phyloP scores from a whole-genome alignment of 2,888 invertebrate genomes.

The Sesia bembeciformis region DNA sequence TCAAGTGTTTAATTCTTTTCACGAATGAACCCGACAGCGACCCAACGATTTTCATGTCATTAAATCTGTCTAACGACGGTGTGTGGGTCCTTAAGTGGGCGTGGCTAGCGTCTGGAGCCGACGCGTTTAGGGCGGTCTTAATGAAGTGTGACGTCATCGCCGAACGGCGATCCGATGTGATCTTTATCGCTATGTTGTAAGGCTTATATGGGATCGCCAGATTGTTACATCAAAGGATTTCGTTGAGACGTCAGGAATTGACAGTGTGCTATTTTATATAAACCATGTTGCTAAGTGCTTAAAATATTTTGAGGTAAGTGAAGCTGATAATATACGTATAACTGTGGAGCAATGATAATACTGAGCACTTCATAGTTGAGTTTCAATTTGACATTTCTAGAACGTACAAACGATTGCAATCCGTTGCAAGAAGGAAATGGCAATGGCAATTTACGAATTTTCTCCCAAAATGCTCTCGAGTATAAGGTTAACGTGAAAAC shows the following conservation, averaged over 20 bases:
- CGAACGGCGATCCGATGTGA: slow-evolving; percentile 19
- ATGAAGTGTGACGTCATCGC: slow-evolving; percentile 25
- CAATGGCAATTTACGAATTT: background rate
- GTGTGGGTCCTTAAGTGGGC: slow-evolving; percentile 23
- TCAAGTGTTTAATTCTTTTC: too few species aligned
- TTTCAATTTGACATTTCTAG: too few species aligned
- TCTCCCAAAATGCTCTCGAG: slow-evolving; percentile 20
- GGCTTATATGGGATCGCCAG: slow-evolving; percentile 2
- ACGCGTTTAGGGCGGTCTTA: slow-evolving; percentile 30
- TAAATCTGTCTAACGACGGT: slow-evolving; percentile 20
- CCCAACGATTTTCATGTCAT: slow-evolving; percentile 24
- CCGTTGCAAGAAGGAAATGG: too few species aligned
- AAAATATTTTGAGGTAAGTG: too few species aligned
- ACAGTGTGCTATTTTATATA: slow-evolving; percentile 18
- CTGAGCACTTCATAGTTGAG: too few species aligned
- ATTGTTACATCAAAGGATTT: slow-evolving; percentile 4
- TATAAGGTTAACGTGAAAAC: slow-evolving; percentile 34
- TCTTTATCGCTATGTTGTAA: slow-evolving; percentile 24
- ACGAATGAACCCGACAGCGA: slow-evolving; percentile 5
- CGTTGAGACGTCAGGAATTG: slow-evolving; percentile 16
- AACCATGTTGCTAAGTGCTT: background rate
- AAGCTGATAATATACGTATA: too few species aligned
- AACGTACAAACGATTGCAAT: too few species aligned
- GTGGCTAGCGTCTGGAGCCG: slow-evolving; percentile 30
- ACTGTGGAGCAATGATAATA: too few species aligned